These are phyloP conservation scores for Spisula subtruncata DNA, from an alignment of 2,888 invertebrate species.

Conservation along the genomic window DNA sequence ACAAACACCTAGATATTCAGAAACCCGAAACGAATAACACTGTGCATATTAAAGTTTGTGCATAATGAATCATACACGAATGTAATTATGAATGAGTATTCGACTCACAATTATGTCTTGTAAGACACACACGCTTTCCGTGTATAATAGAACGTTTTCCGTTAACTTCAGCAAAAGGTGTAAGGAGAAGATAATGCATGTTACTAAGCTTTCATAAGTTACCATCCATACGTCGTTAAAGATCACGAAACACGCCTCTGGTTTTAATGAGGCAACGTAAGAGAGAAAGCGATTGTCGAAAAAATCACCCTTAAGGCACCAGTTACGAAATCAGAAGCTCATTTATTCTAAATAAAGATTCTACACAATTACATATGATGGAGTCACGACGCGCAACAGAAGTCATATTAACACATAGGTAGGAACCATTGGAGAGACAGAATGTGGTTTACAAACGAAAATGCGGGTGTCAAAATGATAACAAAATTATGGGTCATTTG, in stretches of 20 bases:
- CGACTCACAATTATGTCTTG: background rate
- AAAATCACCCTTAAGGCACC: background rate
- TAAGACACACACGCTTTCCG: background rate
- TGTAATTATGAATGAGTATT: no score
- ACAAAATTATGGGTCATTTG: no score
- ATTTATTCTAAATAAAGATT: background rate
- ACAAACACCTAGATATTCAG: no score
- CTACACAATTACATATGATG: background rate
- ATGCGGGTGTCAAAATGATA: no score
- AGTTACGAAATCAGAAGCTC: slow-evolving; percentile 13
- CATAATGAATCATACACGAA: no score
- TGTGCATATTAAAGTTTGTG: no score
- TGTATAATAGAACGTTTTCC: background rate
- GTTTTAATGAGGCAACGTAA: slow-evolving; percentile 4
- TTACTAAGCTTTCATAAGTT: background rate
- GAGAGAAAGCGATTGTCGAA: background rate
- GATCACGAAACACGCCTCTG: slow-evolving; percentile 16
- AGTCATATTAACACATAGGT: no score
- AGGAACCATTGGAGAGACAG: no score
- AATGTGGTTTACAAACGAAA: no score
- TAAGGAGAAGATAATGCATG: background rate
- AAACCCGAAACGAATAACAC: no score
- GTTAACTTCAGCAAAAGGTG: background rate
- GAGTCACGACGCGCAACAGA: no score
- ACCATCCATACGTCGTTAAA: slow-evolving; percentile 18